Conservation (phyloP, 1,140 invertebrate species). For the Scaptodrosophila lebanonensis region DNA sequence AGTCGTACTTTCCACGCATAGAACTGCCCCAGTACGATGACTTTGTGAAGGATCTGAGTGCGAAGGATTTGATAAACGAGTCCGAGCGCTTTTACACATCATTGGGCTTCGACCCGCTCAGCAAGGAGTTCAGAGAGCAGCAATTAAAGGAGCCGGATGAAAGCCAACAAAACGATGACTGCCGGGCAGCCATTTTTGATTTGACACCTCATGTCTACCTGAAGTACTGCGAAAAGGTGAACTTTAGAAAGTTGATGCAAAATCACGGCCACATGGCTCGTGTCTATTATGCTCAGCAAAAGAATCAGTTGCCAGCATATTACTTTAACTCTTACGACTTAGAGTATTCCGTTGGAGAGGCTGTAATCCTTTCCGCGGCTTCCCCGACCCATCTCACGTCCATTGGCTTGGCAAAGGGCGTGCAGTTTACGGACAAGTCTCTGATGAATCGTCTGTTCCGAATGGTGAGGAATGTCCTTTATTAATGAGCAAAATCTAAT, state of each 20-base stretch:
- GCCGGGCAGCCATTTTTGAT: constrained; percentile 64
- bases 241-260: constrained; percentile 68
- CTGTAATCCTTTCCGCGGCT: constrained; percentile 81
- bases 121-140: constrained; percentile 50
- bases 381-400: constrained; percentile 79
- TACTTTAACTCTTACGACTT: constrained; percentile 80
- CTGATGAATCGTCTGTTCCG: constrained; percentile 78
- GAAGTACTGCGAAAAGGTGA: constrained; percentile 70
- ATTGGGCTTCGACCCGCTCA: constrained; percentile 46
- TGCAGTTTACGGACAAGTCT: constrained; percentile 44
- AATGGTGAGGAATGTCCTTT: constrained; percentile 77
- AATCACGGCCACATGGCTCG: constrained; percentile 88
- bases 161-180: constrained; percentile 56
- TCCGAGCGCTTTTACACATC: constrained; percentile 66
- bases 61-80: constrained; percentile 52
- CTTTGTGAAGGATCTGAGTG: constrained; percentile 45
- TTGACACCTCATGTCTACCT: constrained; percentile 59
- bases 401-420: constrained; percentile 43
- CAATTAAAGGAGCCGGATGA: constrained; percentile 66
- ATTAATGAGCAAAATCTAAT: too few relatives aligned
- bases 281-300: constrained; percentile 85
- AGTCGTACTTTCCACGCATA: constrained; percentile 50
- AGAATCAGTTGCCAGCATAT: constrained; percentile 79
- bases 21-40: constrained; percentile 60
- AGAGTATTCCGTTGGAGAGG: constrained; percentile 85